Conservation (phyloP, 2,113 vertebrate species). For the Chelonoidis abingdonii region DNA sequence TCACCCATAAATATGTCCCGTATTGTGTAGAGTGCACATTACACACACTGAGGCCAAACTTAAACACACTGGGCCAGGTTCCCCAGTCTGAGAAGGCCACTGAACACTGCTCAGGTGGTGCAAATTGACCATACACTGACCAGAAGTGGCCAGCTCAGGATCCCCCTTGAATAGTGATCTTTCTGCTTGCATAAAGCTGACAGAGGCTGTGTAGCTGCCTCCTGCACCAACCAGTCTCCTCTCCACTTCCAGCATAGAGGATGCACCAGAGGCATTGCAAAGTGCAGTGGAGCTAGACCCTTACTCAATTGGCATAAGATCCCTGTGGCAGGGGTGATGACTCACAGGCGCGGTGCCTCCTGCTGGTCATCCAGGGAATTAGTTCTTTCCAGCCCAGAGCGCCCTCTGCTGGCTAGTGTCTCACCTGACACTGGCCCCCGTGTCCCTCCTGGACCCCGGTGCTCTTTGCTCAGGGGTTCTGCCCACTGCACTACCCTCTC, state of each 20-base stretch:
- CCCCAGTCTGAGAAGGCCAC: not conserved
- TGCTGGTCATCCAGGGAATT: too few species aligned
- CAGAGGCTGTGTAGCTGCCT: not conserved
- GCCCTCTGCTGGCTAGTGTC: too few species aligned
- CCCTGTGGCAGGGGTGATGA: too few species aligned
- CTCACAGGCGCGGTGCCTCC: too few species aligned
- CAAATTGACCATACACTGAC: fast-evolving
- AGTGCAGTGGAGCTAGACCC: not conserved
- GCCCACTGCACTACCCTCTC: too few species aligned
- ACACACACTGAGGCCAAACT: not conserved
- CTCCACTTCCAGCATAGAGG: not conserved
- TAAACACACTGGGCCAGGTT: not conserved
- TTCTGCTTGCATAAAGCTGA: not conserved
- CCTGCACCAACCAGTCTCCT: not conserved
- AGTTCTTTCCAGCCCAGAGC: too few species aligned
- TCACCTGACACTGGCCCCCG: too few species aligned
- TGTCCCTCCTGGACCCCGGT: too few species aligned
- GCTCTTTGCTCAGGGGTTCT: too few species aligned
- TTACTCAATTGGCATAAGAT: fast-evolving
- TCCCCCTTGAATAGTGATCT: not conserved
- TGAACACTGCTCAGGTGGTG: fast-evolving
- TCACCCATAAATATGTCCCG: fast-evolving
- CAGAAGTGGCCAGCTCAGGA: not conserved
- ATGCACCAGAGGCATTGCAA: not conserved
- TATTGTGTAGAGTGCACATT: not conserved